These are phyloP conservation scores for Entomobrya proxima DNA, from an alignment of 2,888 invertebrate species.

Conservation along the genomic window DNA sequence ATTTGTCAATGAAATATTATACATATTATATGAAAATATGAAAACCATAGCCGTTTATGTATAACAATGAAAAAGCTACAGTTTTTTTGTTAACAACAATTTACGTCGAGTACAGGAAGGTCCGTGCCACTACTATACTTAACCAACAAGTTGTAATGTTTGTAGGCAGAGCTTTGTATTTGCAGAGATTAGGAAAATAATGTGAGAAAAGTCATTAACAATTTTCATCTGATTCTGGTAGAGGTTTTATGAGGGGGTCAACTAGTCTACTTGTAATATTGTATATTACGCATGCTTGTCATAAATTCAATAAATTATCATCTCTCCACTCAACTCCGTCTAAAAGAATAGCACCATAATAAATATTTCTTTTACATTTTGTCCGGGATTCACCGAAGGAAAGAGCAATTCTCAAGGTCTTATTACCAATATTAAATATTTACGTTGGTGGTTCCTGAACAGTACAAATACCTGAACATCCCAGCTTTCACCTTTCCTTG, in stretches of 20 bases:
- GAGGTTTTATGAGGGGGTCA: not conserved
- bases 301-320: slow-evolving; percentile 18
- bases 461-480: not conserved
- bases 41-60: not conserved
- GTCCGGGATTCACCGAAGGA: not conserved
- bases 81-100: not conserved
- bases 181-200: too few relatives aligned
- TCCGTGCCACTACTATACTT: not conserved
- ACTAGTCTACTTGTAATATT: too few relatives aligned
- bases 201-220: not conserved
- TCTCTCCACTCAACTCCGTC: not conserved
- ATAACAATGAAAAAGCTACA: not conserved
- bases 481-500: slow-evolving; percentile 16
- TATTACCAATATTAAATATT: not conserved
- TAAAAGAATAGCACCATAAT: not conserved
- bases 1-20: slow-evolving; percentile 33
- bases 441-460: slow-evolving; percentile 6
- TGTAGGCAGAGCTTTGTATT: too few relatives aligned
- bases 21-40: not conserved
- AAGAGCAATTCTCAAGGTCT: not conserved
- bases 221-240: not conserved
- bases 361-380: not conserved
- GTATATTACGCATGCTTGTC: not conserved
- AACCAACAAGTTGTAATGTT: not conserved
- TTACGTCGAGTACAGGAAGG: not conserved